Conservation (phyloP, 2,113 vertebrate species). For the Setophaga kirtlandii region DNA sequence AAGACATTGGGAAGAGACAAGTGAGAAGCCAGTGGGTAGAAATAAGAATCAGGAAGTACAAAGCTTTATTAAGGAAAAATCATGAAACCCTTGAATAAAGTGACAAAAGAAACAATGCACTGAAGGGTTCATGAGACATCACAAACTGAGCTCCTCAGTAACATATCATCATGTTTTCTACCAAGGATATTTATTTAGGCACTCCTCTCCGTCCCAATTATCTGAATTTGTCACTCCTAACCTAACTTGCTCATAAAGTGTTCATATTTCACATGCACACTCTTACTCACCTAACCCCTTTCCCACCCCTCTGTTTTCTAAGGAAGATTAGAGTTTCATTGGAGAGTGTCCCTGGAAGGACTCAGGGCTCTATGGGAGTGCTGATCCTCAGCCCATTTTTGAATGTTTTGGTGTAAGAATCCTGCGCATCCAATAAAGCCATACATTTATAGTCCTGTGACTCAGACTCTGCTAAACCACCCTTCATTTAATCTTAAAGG, state of each 20-base stretch:
- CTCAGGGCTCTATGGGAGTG: not conserved
- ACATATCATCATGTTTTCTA: not conserved
- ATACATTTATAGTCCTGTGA: not conserved
- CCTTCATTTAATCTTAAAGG: not conserved
- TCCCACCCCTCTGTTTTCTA: not conserved
- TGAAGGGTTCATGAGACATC: not conserved
- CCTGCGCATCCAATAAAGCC: not conserved
- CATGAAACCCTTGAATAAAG: not conserved
- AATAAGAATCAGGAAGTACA: not conserved
- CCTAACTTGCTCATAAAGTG: not conserved
- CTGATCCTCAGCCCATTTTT: not conserved
- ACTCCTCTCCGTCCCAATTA: not conserved
- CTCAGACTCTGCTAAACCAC: not conserved
- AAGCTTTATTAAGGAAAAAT: not conserved
- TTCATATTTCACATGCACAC: not conserved
- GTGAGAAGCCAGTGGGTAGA: not conserved
- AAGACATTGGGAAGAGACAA: not conserved
- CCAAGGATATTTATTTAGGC: not conserved
- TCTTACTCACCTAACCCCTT: fast-evolving
- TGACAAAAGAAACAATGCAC: not conserved
- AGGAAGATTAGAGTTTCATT: not conserved
- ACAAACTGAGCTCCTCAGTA: not conserved
- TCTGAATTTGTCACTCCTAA: not conserved
- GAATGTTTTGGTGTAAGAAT: not conserved
- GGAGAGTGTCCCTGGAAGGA: not conserved